A percentile compares a stretch with the other conserved stretches of the same genome.
These are phyloP conservation scores for Drosophila pseudotakahashii DNA, from an alignment of 2,888 invertebrate genomes.

Conservation along the genomic window DNA sequence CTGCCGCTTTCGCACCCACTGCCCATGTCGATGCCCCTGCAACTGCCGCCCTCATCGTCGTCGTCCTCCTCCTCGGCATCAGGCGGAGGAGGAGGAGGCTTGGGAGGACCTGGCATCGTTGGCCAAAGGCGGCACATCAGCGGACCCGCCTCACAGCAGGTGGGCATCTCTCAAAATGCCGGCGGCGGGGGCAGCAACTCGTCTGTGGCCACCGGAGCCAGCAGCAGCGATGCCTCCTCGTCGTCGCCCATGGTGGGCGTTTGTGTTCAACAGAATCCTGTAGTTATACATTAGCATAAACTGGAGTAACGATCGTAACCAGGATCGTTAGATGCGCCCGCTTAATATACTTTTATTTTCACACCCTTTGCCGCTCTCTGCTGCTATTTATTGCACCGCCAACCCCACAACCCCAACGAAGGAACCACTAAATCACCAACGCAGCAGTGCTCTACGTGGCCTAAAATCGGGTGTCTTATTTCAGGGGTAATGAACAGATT, in stretches of 20 bases:
- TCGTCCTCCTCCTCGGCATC: slow-evolving; percentile 25
- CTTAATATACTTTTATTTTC: slow-evolving; percentile 24
- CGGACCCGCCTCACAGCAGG: slow-evolving; percentile 13
- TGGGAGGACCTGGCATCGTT: neutral
- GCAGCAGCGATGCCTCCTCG: slow-evolving; percentile 84
- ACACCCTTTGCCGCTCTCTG: slow-evolving; percentile 23
- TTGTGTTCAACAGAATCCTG: slow-evolving; percentile 96
- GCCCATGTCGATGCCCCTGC: slow-evolving; percentile 35
- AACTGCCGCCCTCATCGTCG: slow-evolving; percentile 30
- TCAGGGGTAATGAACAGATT: neutral
- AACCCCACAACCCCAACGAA: slow-evolving; percentile 3
- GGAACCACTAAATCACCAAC: neutral
- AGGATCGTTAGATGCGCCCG: slow-evolving; percentile 15
- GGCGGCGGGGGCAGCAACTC: slow-evolving; percentile 43
- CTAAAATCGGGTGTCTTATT: neutral
- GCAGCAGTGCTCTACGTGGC: neutral
- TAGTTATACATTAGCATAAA: slow-evolving; percentile 90
- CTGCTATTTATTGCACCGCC: slow-evolving; percentile 67
- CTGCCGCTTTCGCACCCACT: slow-evolving; percentile 41
- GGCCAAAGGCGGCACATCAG: slow-evolving; percentile 30
- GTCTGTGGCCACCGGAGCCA: slow-evolving; percentile 51
- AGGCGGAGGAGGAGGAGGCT: neutral
- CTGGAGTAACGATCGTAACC: neutral
- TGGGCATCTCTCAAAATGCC: slow-evolving; percentile 13
- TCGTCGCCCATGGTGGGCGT: slow-evolving; percentile 94